Evolutionary conservation across 2,113 vertebrate species (phyloP), one percentile per base, ranked within the genome.

Genomic region (Menura novaehollandiae): DNA sequence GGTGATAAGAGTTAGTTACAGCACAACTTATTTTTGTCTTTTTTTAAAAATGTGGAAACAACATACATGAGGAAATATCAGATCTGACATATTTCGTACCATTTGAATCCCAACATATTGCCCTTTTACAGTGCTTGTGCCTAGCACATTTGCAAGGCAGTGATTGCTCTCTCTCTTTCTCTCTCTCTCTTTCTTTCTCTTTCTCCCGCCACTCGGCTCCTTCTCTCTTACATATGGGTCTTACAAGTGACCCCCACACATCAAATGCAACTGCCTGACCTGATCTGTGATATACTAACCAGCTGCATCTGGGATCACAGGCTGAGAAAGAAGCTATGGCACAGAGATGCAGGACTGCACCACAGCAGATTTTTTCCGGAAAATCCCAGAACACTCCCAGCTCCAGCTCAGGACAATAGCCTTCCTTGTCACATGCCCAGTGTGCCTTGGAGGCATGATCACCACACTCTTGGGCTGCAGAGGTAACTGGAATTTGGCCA

Each of bases 251-350:
- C 68, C 76, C 64, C 3, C 83, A 75, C 86, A 87, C 60, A 93
- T 87, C 96, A 96, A 87, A 89, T 92, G 32, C 60, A 91, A 64
- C 56, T 84, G 89, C 66, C 68, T 87, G 89, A 89, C 80, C 86
- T 84, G 91, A 86, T 89, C 86, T 87, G 55, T 91, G 73, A 59
- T 81, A 64, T 64, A 92, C 83, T 95, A 97, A 95, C 73, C 92
- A 95, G 86, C 68, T 95, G 89, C 37, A 82, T 75, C 95, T 93
- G 93, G 91, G 91, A 87, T 64, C 60, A 60, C 60, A 81, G 79
- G 9, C 64, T 52, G 55, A 64, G 53, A 78, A 56, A 87, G 73
- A 32, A 85, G 23, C 32, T 76, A 37, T 55, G 44, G 64, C 77
- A 88, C 27, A 39, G 76, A 81, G 78, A 41, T 69, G 46, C 78